Percentiles rank a stretch among this genome's conserved stretches.
Evolutionary conservation across 92 coral and sea anemone species (phyloP).

Genomic region (Epizoanthus ramosus): DNA sequence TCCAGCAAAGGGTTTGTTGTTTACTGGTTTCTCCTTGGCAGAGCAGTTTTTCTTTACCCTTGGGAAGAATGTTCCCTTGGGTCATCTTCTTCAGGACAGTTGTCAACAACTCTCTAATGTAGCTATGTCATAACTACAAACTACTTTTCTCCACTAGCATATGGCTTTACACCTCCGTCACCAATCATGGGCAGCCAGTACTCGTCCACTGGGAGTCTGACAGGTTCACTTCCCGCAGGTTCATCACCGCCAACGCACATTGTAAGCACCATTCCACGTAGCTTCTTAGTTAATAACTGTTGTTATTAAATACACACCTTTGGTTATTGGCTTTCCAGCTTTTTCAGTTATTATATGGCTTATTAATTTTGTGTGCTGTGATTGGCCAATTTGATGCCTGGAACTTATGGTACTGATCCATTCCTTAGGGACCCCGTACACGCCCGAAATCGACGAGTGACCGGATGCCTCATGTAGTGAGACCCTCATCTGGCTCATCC

Average conservation of each 20-base stretch:
- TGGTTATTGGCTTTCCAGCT: too few species aligned
- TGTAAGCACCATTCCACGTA: not conserved
- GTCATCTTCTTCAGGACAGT: too few species aligned
- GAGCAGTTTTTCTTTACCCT: too few species aligned
- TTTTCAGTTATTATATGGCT: too few species aligned
- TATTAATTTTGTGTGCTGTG: too few species aligned
- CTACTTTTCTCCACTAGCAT: slow-evolving; percentile 40
- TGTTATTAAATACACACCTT: too few species aligned
- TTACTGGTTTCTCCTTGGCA: too few species aligned
- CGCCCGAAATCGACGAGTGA: slow-evolving; percentile 27
- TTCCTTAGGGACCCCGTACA: slow-evolving; percentile 9
- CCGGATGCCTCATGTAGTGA: slow-evolving; percentile 1
- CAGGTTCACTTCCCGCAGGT: slow-evolving; percentile 78
- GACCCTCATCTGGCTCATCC: slow-evolving; percentile 22
- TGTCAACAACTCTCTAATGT: too few species aligned
- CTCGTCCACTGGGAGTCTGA: slow-evolving; percentile 90
- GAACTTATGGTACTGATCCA: too few species aligned
- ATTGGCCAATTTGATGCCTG: too few species aligned
- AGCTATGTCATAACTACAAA: not conserved
- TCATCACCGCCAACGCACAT: slow-evolving; percentile 67
- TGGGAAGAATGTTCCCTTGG: too few species aligned
- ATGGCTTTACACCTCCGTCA: slow-evolving; percentile 96
- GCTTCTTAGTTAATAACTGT: not conserved
- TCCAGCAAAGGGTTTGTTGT: too few species aligned
- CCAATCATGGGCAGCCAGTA: slow-evolving; percentile 92